Percentiles rank a stretch among this genome's conserved stretches.
Evolutionary conservation across 2,797 vertebrate genomes (phyloP).

Genomic region (Argyrosomus regius): DNA sequence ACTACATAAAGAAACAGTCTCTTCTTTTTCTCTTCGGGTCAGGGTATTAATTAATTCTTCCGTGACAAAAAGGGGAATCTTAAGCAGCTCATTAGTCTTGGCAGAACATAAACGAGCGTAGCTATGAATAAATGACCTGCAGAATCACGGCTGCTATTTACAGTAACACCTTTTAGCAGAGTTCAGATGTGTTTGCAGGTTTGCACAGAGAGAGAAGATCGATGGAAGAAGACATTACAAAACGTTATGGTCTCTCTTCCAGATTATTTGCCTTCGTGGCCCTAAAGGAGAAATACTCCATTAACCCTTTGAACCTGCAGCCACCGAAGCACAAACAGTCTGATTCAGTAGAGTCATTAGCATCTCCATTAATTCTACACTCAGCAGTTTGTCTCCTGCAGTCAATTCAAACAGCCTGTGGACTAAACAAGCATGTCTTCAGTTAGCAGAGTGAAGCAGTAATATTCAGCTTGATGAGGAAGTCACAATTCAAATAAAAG

Average conservation of each 20-base stretch:
- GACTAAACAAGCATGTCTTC: slow-evolving; percentile 37
- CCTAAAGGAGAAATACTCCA: slow-evolving; percentile 43
- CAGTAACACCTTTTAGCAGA: slow-evolving; percentile 11
- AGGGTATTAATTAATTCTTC: slow-evolving; percentile 41
- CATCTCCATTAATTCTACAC: slow-evolving; percentile 36
- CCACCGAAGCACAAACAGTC: slow-evolving; percentile 44
- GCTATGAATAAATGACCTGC: slow-evolving; percentile 14
- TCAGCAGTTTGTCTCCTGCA: slow-evolving; percentile 36
- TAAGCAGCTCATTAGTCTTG: slow-evolving; percentile 58
- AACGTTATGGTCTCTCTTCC: background rate
- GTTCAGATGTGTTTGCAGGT: slow-evolving; percentile 21
- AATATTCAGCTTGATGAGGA: background rate
- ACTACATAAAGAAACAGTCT: slow-evolving; percentile 24
- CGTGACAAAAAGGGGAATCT: slow-evolving; percentile 54
- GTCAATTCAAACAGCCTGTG: slow-evolving; percentile 29
- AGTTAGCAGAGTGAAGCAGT: background rate
- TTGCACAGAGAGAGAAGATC: background rate
- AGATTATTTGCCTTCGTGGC: slow-evolving; percentile 30
- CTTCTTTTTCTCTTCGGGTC: slow-evolving; percentile 20
- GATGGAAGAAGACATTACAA: background rate
- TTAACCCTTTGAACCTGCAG: slow-evolving; percentile 59
- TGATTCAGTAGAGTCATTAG: slow-evolving; percentile 56
- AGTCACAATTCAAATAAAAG: background rate
- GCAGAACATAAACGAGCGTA: slow-evolving; percentile 21
- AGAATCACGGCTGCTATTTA: background rate